A percentile compares a stretch with the other conserved stretches of the same genome.
These are phyloP conservation scores for Pollachius pollachius DNA, from an alignment of 2,113 vertebrate species.

Conservation along the genomic window DNA sequence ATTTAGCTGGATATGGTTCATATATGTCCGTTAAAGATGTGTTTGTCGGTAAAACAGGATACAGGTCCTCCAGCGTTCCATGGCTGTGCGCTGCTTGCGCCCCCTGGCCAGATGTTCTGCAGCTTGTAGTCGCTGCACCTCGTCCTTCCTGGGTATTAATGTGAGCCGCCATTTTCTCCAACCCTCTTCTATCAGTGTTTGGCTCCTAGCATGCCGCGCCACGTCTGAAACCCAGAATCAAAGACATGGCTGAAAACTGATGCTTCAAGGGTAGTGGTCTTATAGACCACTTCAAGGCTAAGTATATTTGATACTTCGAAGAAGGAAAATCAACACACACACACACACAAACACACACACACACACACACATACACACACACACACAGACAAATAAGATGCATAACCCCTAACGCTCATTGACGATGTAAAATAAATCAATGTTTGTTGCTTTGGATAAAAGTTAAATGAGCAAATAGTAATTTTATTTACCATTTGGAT, in stretches of 20 bases:
- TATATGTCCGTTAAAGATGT: neutral
- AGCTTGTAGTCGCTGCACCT: constrained; percentile 41
- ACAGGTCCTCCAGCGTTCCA: constrained; percentile 81
- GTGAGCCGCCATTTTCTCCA: constrained; percentile 75
- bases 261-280: neutral
- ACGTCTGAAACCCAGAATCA: constrained; percentile 37
- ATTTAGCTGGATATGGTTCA: neutral
- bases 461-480: neutral
- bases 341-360: too few species aligned
- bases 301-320: too few species aligned
- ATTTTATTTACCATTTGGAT: constrained; percentile 62
- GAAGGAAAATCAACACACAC: too few species aligned
- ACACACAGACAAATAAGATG: too few species aligned
- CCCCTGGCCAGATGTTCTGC: constrained; percentile 56
- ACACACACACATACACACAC: too few species aligned
- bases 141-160: constrained; percentile 51
- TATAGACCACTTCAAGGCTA: too few species aligned
- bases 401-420: too few species aligned
- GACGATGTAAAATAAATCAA: neutral
- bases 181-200: constrained; percentile 36
- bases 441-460: neutral
- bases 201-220: constrained; percentile 10
- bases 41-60: constrained; percentile 69
- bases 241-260: too few species aligned
- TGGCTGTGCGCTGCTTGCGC: constrained; percentile 55